These are phyloP conservation scores for Butastur rufipennis DNA, from an alignment of 2,113 vertebrate genomes.

Conservation along the genomic window DNA sequence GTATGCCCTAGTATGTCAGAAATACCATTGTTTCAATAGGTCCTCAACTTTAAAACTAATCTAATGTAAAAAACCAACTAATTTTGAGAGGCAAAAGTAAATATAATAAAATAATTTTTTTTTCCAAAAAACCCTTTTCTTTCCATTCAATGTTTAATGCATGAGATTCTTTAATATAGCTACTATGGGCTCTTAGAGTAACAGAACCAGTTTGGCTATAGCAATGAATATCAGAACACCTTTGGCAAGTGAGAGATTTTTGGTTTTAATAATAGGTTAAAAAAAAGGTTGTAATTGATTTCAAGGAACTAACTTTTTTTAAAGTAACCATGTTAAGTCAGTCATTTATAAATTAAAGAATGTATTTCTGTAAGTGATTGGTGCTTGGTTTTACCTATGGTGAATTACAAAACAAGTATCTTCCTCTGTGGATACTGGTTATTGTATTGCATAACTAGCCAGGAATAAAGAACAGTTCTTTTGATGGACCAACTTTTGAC, in stretches of 20 bases:
- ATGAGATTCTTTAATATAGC: background rate
- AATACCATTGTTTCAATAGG: background rate
- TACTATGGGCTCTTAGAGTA: background rate
- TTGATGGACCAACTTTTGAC: background rate
- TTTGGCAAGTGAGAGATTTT: background rate
- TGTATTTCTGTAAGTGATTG: background rate
- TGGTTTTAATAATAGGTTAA: background rate
- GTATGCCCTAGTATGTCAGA: background rate
- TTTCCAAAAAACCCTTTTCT: background rate
- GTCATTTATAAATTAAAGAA: background rate
- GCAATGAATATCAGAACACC: background rate
- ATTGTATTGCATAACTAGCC: background rate
- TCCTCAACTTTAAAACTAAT: background rate
- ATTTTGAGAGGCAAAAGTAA: background rate
- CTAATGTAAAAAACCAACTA: background rate
- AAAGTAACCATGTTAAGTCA: background rate
- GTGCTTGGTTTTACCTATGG: background rate
- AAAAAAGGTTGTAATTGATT: background rate
- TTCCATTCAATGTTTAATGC: background rate
- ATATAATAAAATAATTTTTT: background rate
- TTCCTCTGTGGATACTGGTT: background rate
- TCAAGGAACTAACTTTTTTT: background rate
- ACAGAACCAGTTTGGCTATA: background rate
- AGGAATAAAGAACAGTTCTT: background rate
- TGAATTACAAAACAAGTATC: background rate